Evolutionary conservation across 2,888 invertebrate genomes (phyloP).

Genomic region (Harpalus rubripes): DNA sequence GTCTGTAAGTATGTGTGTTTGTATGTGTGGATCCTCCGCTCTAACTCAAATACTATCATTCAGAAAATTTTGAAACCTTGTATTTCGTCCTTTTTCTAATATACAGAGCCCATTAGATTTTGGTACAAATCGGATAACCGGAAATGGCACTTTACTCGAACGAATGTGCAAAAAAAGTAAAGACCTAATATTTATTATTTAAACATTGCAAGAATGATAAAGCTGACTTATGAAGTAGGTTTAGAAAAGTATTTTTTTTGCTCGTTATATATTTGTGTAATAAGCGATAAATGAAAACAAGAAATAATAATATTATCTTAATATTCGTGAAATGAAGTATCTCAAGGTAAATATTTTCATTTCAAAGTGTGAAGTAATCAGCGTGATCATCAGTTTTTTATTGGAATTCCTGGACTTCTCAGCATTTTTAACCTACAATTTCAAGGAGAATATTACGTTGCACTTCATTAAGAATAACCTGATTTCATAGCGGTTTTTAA

Average conservation of each 20-base stretch:
- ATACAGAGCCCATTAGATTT: too few relatives aligned
- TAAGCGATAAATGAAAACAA: neutral
- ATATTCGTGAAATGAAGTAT: neutral
- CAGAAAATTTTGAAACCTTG: too few relatives aligned
- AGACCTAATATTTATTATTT: too few relatives aligned
- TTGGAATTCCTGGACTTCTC: constrained; percentile 17
- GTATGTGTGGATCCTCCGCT: too few relatives aligned
- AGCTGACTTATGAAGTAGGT: neutral
- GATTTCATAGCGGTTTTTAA: constrained; percentile 36
- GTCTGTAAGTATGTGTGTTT: too few relatives aligned
- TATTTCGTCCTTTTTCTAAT: too few relatives aligned
- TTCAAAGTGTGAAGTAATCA: neutral
- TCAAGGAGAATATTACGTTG: constrained; percentile 29
- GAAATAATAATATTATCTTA: neutral
- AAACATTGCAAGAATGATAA: too few relatives aligned
- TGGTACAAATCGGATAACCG: too few relatives aligned
- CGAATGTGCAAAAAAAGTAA: too few relatives aligned
- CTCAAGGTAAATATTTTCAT: neutral
- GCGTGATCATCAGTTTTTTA: constrained; percentile 7
- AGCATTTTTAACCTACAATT: constrained; percentile 36
- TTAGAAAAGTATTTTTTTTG: neutral
- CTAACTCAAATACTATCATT: too few relatives aligned
- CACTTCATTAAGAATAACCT: constrained; percentile 39
- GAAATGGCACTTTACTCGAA: too few relatives aligned
- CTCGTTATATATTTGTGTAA: neutral